phyloP scores from a whole-genome alignment of 2,797 vertebrate species.

The Anguilla marmorata region DNA sequence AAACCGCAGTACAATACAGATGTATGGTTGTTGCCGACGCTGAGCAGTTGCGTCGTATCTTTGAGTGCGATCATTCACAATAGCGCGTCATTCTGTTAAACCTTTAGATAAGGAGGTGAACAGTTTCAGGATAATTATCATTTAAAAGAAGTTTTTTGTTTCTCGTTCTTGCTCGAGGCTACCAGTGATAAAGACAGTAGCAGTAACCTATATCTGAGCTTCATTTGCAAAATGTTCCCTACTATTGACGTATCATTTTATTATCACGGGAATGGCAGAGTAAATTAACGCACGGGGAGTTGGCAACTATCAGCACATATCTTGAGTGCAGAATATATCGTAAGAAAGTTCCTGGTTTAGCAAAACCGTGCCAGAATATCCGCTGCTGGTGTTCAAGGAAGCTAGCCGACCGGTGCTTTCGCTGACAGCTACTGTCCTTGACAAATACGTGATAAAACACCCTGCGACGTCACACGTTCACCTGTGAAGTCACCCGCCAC shows the following conservation, averaged over 20 bases:
- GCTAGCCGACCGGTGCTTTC: neutral
- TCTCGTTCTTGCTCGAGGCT: neutral
- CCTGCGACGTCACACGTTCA: constrained; percentile 8
- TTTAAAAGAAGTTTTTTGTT: neutral
- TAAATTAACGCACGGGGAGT: neutral
- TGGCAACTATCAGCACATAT: neutral
- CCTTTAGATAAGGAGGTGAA: too few relatives aligned
- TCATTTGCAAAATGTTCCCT: neutral
- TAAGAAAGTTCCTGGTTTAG: neutral
- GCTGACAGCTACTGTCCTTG: neutral
- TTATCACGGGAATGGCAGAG: neutral
- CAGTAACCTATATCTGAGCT: neutral
- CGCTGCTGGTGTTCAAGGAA: neutral
- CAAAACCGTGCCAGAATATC: neutral
- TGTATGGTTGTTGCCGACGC: too few relatives aligned
- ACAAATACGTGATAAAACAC: neutral
- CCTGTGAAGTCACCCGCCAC: constrained; percentile 9
- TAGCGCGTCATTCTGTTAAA: too few relatives aligned
- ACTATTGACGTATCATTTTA: neutral
- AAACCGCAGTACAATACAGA: too few relatives aligned
- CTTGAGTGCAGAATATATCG: neutral
- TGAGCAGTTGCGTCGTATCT: too few relatives aligned
- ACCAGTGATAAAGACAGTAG: neutral
- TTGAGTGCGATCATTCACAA: too few relatives aligned
- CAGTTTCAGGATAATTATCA: neutral